Conservation (phyloP, 2,113 vertebrate genomes). For the Anoura caudifer region DNA sequence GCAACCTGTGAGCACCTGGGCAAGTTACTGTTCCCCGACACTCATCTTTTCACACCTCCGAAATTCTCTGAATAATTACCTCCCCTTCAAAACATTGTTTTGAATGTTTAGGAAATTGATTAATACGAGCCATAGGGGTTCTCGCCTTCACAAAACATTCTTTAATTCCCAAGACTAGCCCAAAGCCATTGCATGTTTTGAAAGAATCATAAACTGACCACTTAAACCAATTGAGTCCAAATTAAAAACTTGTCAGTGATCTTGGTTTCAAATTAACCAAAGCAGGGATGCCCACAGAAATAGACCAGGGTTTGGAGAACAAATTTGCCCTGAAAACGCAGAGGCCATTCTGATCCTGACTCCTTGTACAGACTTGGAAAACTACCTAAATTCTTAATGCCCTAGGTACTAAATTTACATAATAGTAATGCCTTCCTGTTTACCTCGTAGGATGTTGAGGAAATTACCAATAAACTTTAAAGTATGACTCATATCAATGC, state of each 20-base stretch:
- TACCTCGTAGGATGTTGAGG: not conserved
- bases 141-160: not conserved
- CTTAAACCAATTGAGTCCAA: not conserved
- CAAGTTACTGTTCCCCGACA: not conserved
- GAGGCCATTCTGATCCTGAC: not conserved
- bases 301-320: not conserved
- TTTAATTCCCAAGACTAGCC: not conserved
- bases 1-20: not conserved
- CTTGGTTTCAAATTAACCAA: not conserved
- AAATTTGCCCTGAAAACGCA: not conserved
- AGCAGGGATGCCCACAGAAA: not conserved
- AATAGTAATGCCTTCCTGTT: conserved; percentile 8
- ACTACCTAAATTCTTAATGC: not conserved
- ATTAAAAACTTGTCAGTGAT: not conserved
- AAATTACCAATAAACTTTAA: conserved; percentile 5
- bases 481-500: not conserved
- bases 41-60: not conserved
- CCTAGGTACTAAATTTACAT: not conserved
- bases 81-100: not conserved
- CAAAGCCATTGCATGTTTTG: not conserved
- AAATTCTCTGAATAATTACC: not conserved
- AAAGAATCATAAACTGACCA: not conserved
- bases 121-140: not conserved
- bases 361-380: conserved; percentile 29
- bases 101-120: not conserved